phyloP scores from a whole-genome alignment of 1,140 invertebrate species.

The Vanessa tameamea region DNA sequence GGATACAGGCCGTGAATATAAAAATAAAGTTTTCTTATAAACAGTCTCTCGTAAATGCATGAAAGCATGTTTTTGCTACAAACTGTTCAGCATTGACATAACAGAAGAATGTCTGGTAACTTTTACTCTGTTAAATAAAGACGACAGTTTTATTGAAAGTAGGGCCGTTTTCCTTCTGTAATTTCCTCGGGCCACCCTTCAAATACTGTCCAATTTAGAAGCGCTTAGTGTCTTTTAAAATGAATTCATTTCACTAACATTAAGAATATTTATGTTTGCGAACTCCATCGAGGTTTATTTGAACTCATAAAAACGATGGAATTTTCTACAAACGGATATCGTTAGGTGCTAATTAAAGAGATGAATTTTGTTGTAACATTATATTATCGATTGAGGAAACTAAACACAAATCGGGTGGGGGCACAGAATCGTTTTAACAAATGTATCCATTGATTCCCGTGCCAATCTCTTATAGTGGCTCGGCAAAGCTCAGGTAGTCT shows the following conservation, averaged over 20 bases:
- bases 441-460: no score
- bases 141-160: constrained; percentile 79
- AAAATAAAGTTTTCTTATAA: not conserved
- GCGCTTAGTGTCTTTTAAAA: constrained; percentile 12
- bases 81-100: constrained; percentile 4
- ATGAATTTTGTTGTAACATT: not conserved
- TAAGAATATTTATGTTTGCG: constrained; percentile 5
- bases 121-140: constrained; percentile 76
- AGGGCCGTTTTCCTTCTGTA: constrained; percentile 74
- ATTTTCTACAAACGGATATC: not conserved
- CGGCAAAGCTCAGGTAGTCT: no score
- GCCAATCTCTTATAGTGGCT: no score
- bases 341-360: not conserved
- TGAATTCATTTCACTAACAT: constrained; percentile 9
- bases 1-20: no score
- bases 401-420: no score
- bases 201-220: constrained; percentile 39
- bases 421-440: no score
- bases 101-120: constrained; percentile 53
- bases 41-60: not conserved
- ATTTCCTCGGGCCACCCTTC: constrained; percentile 67
- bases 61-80: not conserved
- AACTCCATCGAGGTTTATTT: not conserved
- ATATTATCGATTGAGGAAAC: not conserved
- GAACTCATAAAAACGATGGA: not conserved